Base-by-base conservation (phyloP, 2,797 vertebrate genomes). In the Pseudochaenichthys georgianus region DNA sequence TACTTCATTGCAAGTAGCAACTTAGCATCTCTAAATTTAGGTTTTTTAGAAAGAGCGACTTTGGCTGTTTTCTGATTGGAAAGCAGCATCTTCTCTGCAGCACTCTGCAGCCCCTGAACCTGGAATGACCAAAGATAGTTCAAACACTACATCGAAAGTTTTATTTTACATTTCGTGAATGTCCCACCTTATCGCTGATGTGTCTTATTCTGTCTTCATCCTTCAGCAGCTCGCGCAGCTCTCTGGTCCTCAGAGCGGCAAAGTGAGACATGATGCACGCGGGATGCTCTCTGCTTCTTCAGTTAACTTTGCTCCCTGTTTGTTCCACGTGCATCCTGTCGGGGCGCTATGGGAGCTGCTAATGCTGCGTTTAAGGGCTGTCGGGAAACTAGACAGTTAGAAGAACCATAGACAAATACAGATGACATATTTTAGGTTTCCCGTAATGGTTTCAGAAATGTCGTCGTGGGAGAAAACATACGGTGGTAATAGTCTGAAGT, bases 161-260 rank as follows among this genome's bases (percentile, higher is more conserved):
- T 38, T 28, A 28, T 38, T 38, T 38, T 38, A 38, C 1, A 7
- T 59, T 45, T 38, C 3, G 2, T 38, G 31, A 13, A 28, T 7
- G 8, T 13, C 48, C 80, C 62, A 92, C 92, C 89, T 90, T 91
- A 28, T 86, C 78, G 46, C 78, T 88, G 3, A 81, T 85, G 41
- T 63, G 62, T n/a, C 59, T 75, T 0, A 92, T 75, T 59, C 71
- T 80, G 55, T 86, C 80, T 9, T 93, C 92, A 9, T 92, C 87
- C 7, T 89, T 77, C 70, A 94, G 75, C 64, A 93, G 78, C 55
- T 90, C 84, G 21, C 85, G 69, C 60, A 93, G 75, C 45, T 92
- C 87, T 68, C n/a, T 59, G 13, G 73, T 92, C 63, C 82, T 88
- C 68, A 89, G 70, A 64, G 50, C 52, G 4, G 47, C 73, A 23